Percentiles rank a stretch among this genome's conserved stretches.
These are phyloP conservation scores for Grantiella picta DNA, from an alignment of 2,113 vertebrate genomes.

Conservation along the genomic window DNA sequence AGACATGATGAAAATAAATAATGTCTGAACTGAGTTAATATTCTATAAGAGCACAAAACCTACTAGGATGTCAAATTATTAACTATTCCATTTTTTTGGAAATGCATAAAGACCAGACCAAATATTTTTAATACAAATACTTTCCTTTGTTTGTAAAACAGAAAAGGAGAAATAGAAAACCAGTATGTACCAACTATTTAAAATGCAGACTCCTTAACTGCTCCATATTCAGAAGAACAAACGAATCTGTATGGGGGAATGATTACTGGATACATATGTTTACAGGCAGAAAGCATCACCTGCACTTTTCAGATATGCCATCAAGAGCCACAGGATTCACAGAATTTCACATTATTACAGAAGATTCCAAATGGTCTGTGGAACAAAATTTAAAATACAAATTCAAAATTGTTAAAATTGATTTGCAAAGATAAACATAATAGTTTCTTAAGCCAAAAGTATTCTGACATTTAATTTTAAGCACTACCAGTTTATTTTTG, in stretches of 20 bases:
- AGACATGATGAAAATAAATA: neutral
- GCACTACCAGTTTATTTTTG: neutral
- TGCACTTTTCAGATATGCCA: neutral
- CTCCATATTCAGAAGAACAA: neutral
- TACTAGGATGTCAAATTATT: neutral
- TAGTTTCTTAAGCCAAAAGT: neutral
- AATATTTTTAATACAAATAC: neutral
- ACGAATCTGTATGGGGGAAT: neutral
- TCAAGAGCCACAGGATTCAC: neutral
- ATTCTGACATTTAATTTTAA: neutral
- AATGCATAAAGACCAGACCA: neutral
- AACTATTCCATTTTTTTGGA: neutral
- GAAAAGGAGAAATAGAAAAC: neutral
- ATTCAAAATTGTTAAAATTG: neutral
- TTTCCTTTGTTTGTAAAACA: neutral
- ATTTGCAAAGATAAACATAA: neutral
- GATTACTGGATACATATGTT: neutral
- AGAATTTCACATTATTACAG: neutral
- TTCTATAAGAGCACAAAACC: neutral
- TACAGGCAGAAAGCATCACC: neutral
- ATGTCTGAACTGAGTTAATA: neutral
- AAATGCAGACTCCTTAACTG: neutral
- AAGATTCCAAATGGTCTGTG: neutral
- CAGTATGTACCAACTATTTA: neutral
- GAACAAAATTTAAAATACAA: neutral